Conservation (phyloP, 2,113 vertebrate species). For the Esox niger region DNA sequence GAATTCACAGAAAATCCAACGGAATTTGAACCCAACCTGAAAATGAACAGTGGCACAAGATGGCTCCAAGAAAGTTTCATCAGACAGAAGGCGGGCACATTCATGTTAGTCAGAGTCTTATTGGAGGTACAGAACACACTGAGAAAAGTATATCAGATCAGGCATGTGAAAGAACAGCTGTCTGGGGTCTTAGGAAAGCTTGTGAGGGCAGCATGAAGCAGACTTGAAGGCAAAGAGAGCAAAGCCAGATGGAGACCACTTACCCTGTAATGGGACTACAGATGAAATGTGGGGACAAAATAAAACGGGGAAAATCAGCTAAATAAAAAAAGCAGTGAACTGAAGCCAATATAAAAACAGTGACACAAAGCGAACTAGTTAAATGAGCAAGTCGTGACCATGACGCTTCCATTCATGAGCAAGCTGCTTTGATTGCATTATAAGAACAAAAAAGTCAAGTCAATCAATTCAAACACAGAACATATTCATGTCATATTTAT, state of each 20-base stretch:
- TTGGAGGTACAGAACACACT: conserved; percentile 35
- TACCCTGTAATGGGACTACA: conserved; percentile 89
- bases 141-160: conserved; percentile 47
- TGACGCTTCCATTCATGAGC: conserved; percentile 20
- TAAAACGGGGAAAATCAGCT: conserved; percentile 48
- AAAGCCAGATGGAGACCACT: conserved; percentile 65
- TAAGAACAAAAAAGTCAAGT: no score
- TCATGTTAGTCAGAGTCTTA: conserved; percentile 59
- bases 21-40: no score
- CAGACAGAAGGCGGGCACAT: conserved; percentile 39
- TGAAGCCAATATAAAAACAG: conserved; percentile 31
- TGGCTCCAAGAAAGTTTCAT: not conserved
- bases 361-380: conserved; percentile 38
- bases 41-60: not conserved
- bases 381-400: conserved; percentile 21
- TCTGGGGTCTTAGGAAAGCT: conserved; percentile 31
- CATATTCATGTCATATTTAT: no score
- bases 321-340: conserved; percentile 50
- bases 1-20: no score
- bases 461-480: not conserved
- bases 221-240: conserved; percentile 32
- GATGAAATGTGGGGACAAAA: conserved; percentile 67
- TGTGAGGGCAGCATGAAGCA: conserved; percentile 35
- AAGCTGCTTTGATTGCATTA: no score
- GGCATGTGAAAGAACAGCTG: conserved; percentile 39